Base-by-base conservation (phyloP, 2,888 invertebrate genomes). In the Tenthredo mesomela region DNA sequence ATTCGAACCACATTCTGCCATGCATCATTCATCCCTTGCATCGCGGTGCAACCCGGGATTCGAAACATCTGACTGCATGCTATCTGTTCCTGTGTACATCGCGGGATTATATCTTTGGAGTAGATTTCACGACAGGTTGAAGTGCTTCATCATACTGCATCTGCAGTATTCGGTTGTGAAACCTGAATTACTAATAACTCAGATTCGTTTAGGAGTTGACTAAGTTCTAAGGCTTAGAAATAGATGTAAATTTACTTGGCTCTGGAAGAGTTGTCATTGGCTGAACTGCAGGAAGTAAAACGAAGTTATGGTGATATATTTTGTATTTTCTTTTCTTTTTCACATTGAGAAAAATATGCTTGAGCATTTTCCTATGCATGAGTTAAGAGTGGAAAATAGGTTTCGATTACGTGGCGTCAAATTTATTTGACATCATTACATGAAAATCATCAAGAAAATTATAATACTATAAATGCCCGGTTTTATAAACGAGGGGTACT, bases 1-100 rank as follows among this genome's bases (percentile, higher is more conserved):
- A 82, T 84, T 80, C 78, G 50, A 47, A 80, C 67, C 80, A 67
- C 84, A 82, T 54, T 65, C 80, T 70, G 37, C 65, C 84, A 84
- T 84, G 80, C 80, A 84, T 82, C 84, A 84, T 84, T 84, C 84
- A 84, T 84, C 84, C 40, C 54, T 61, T 82, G 82, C 67, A 61
- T 21, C 67, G 43, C 47, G 47, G 47, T 82, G 82, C 82, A 82
- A 67, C n/a, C 82, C 82, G 67, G 70, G 47, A 67, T 82, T 70
- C 82, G 82, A 82, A 82, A 70, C 82, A 70, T 82, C 70, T 82
- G 40, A 67, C 82, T 82, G 47, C 50, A 82, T 70, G 18, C 47
- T 82, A 82, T 43, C 29, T 70, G 67, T 29, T 70, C 82, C 29
- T 12, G 29, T 29, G 67, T 82, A 82, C 29, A 82, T 70, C 67